Evolutionary conservation across 2,888 invertebrate genomes (phyloP).

Genomic region (Drepanosiphum platanoidis): DNA sequence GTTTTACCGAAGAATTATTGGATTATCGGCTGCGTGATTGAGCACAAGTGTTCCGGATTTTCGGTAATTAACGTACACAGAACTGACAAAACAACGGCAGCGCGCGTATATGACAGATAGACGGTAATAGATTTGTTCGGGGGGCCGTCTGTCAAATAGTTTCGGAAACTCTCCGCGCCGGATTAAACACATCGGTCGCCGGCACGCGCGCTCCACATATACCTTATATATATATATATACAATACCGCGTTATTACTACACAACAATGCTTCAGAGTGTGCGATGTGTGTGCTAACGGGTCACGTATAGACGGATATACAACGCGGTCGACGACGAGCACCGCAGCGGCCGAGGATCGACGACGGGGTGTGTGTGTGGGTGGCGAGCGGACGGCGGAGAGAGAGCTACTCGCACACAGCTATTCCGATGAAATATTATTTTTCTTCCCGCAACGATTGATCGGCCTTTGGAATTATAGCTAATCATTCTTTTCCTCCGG

Average conservation of each 20-base stretch:
- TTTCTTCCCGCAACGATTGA: slow-evolving; percentile 60
- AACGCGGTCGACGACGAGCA: background rate
- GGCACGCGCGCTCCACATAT: background rate
- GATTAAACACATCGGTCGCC: slow-evolving; percentile 46
- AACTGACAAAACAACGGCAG: slow-evolving; percentile 59
- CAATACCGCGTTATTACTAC: background rate
- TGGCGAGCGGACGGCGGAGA: background rate
- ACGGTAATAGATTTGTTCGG: slow-evolving; percentile 62
- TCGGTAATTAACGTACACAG: slow-evolving; percentile 59
- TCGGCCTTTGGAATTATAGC: slow-evolving; percentile 62
- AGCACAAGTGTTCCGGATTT: slow-evolving; percentile 61
- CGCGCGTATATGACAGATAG: slow-evolving; percentile 57
- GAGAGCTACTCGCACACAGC: too few species aligned
- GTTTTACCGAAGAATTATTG: slow-evolving; percentile 57
- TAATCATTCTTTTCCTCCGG: slow-evolving; percentile 57
- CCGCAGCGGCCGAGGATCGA: background rate
- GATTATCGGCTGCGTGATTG: slow-evolving; percentile 62
- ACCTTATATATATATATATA: too few species aligned
- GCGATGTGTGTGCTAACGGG: background rate
- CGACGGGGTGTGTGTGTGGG: background rate
- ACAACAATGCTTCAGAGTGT: background rate
- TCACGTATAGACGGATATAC: background rate
- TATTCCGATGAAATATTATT: slow-evolving; percentile 60
- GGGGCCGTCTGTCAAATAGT: slow-evolving; percentile 60
- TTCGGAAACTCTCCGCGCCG: slow-evolving; percentile 48